Conservation (phyloP, 2,888 invertebrate species). For the Vanessa cardui region DNA sequence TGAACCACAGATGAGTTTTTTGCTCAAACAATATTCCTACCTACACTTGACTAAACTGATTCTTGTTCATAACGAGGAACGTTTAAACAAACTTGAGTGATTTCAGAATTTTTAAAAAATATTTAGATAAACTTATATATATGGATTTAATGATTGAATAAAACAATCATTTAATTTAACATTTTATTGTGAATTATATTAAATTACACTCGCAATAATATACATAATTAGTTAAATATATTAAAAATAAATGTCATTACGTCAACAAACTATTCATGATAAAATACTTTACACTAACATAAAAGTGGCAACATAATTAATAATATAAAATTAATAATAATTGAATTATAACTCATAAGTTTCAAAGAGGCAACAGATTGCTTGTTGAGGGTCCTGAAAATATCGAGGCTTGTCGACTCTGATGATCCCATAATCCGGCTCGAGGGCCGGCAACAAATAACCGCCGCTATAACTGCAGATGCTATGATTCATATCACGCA, state of each 20-base stretch:
- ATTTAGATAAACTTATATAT: not conserved
- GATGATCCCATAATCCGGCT: slow-evolving; percentile 72
- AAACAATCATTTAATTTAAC: slow-evolving; percentile 8
- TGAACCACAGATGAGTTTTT: too few relatives aligned
- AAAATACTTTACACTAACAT: slow-evolving; percentile 19
- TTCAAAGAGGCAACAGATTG: slow-evolving; percentile 67
- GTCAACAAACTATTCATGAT: not conserved
- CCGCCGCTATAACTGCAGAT: slow-evolving; percentile 35
- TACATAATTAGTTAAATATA: slow-evolving; percentile 16
- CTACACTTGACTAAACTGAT: too few relatives aligned
- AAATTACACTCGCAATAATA: slow-evolving; percentile 10
- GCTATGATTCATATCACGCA: slow-evolving; percentile 48
- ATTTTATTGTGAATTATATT: slow-evolving; percentile 12
- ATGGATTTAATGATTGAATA: slow-evolving; percentile 5
- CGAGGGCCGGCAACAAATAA: slow-evolving; percentile 58
- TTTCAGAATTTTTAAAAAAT: too few relatives aligned
- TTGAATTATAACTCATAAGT: slow-evolving; percentile 62
- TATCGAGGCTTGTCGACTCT: slow-evolving; percentile 66
- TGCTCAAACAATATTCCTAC: too few relatives aligned
- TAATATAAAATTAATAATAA: slow-evolving; percentile 2
- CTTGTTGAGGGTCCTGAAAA: slow-evolving; percentile 72
- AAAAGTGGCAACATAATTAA: slow-evolving; percentile 6
- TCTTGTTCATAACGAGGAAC: too few relatives aligned
- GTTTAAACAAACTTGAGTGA: too few relatives aligned
- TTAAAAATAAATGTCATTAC: slow-evolving; percentile 17